Evolutionary conservation across 2,113 vertebrate genomes (phyloP).

Genomic region (Oreochromis niloticus): DNA sequence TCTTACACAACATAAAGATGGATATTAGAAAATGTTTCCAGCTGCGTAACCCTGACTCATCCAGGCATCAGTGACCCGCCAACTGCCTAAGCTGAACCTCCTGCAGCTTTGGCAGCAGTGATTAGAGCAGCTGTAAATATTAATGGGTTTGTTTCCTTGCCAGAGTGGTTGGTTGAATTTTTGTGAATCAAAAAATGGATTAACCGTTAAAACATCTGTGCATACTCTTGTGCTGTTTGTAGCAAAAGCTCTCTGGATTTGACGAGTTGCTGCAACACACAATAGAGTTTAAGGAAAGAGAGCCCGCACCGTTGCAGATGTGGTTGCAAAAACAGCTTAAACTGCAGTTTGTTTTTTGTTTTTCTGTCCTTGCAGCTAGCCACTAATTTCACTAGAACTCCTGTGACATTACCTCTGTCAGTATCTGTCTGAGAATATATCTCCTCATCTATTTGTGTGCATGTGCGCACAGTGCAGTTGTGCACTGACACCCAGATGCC

Average conservation of each 20-base stretch:
- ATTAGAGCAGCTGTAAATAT: conserved; percentile 35
- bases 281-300: background rate
- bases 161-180: conserved; percentile 4
- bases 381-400: background rate
- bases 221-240: background rate
- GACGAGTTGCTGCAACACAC: background rate
- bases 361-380: background rate
- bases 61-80: background rate
- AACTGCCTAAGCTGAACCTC: background rate
- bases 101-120: conserved; percentile 6
- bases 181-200: background rate
- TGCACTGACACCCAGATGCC: conserved; percentile 30
- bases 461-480: background rate
- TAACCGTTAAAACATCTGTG: background rate
- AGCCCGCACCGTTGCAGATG: background rate
- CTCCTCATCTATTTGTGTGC: background rate
- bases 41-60: conserved; percentile 20
- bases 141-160: conserved; percentile 3
- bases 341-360: background rate
- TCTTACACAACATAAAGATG: background rate
- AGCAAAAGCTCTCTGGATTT: background rate
- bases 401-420: background rate
- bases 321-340: background rate
- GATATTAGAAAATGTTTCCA: conserved; percentile 37
- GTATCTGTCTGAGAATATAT: background rate